Evolutionary conservation across 2,797 vertebrate species (phyloP).

Genomic region (Tinamus major): DNA sequence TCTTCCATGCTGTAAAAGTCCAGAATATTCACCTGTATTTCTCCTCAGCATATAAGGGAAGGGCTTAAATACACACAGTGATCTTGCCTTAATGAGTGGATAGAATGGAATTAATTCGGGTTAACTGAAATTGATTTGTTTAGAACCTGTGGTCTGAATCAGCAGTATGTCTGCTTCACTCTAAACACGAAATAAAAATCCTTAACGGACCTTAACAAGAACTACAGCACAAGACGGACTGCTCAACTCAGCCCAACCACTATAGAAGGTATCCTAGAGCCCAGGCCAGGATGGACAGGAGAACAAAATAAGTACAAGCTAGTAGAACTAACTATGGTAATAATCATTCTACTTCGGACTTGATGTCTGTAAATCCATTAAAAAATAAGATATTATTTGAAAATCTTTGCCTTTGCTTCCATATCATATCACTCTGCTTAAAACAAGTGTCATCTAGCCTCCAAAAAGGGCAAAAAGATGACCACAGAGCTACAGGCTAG

Average conservation of each 20-base stretch:
- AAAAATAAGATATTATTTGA: background rate
- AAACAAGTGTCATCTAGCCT: too few relatives aligned
- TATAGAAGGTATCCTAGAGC: background rate
- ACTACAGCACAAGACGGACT: fast-evolving
- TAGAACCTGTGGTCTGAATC: background rate
- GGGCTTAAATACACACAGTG: fast-evolving
- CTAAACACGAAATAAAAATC: background rate
- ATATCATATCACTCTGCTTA: too few relatives aligned
- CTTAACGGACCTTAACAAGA: background rate
- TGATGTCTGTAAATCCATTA: background rate
- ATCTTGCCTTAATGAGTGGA: background rate
- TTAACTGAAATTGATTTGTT: background rate
- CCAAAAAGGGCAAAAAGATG: too few relatives aligned
- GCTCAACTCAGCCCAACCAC: background rate
- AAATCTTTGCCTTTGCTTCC: background rate
- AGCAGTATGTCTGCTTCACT: background rate
- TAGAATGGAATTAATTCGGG: background rate
- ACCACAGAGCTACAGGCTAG: too few relatives aligned
- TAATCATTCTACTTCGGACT: background rate
- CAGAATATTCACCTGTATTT: background rate
- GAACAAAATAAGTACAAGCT: background rate
- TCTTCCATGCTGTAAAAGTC: background rate
- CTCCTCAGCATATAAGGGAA: background rate
- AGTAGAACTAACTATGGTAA: background rate
- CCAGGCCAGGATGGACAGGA: background rate